Evolutionary conservation across 2,797 vertebrate genomes (phyloP).

Genomic region (Petrocephalus schoutedeni): DNA sequence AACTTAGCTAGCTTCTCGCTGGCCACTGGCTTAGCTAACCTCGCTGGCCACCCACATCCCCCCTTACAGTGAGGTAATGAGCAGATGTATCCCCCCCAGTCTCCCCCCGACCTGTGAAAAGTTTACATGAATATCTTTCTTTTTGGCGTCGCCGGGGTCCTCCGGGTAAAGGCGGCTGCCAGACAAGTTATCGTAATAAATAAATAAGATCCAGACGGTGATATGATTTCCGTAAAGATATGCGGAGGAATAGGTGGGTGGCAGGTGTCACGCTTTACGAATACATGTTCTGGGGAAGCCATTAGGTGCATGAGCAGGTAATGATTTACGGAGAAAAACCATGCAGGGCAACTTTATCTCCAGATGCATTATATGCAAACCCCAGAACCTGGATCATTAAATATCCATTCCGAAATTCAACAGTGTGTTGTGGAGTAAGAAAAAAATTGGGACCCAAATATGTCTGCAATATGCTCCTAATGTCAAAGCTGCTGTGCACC

Average conservation of each 20-base stretch:
- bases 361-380: conserved; percentile 36
- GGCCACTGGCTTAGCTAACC: neutral
- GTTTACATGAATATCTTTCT: neutral
- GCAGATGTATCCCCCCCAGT: neutral
- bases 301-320: conserved; percentile 30
- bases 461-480: conserved; percentile 31
- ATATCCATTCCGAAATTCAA: conserved; percentile 38
- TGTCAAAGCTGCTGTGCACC: conserved; percentile 28
- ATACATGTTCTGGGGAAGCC: conserved; percentile 39
- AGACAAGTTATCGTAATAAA: neutral
- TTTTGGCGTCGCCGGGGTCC: neutral
- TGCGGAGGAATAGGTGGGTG: neutral
- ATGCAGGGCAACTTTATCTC: conserved; percentile 26
- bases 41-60: neutral
- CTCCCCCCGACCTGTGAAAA: neutral
- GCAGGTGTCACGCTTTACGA: conserved; percentile 21
- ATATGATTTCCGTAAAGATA: neutral
- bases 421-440: conserved; percentile 28
- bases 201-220: neutral
- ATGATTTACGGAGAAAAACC: conserved; percentile 31
- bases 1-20: neutral
- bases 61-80: neutral
- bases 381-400: conserved; percentile 33
- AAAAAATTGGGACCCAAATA: conserved; percentile 29
- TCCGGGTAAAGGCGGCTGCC: neutral